Evolutionary conservation across 2,797 vertebrate genomes (phyloP), one percentile per base, ranked within the genome.

Genomic region (Lophotriccus pileatus): DNA sequence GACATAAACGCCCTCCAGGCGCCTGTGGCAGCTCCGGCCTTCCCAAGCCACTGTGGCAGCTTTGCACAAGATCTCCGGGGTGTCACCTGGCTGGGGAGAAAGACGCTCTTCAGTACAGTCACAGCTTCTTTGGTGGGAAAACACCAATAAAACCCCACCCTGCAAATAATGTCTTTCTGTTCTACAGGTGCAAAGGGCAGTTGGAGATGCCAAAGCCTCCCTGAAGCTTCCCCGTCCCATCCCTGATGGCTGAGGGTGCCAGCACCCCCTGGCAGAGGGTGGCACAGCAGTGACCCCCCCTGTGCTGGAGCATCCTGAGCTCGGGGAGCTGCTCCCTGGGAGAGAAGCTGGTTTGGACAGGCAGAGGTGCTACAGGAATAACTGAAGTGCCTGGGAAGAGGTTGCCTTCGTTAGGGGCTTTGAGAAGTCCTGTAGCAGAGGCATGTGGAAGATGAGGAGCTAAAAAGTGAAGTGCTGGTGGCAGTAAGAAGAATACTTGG

Each of bases 11-110:
- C 25, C 62, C 6, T 8, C 10, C 37, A 98, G 56, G 6, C 4
- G 0, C 3, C 0, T 5, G 66, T 84, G 72, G 87, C 94, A 95
- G 62, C 16, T 32, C 37, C n/a, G 37, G 34, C 22, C 0, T 20
- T 88, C 32, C 69, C 0, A 2, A 2, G 83, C 28, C 5, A 90
- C 81, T 0, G 15, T 43, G 6, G 32, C 23, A 17, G 96, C 96
- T 89, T 66, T 77, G 93, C 98, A 98, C 3, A 98, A 43, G 28
- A 41, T 59, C 58, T 96, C 81, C 1, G 0, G 16, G 3, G 63
- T 63, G 0, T 67, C 4, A 2, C 10, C 34, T 52, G 43, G 64
- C 98, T 91, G 92, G 67, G 84, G 85, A 63, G 50, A 77, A 67
- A 64, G 30, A 55, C 43, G 28, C 17, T 6, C 24, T 14, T 24